A percentile compares a stretch with the other conserved stretches of the same genome.
Conservation (phyloP, 2,113 vertebrate genomes). For the Burhinus oedicnemus region DNA sequence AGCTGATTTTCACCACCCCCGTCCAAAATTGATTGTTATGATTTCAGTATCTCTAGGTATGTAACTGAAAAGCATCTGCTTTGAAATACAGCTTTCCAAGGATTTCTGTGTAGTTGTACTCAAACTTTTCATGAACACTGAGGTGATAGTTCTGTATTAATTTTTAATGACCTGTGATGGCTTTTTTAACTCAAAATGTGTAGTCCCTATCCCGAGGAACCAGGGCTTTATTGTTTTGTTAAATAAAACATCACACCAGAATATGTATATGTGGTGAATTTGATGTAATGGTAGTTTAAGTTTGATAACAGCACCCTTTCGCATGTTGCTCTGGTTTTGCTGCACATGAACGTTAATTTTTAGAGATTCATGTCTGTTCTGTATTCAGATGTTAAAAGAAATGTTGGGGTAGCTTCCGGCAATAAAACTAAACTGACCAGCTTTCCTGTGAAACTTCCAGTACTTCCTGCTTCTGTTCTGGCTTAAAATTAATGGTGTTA, state of each 20-base stretch:
- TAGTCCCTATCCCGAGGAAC: not conserved
- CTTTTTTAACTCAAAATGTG: not conserved
- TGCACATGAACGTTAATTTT: not conserved
- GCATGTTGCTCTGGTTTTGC: not conserved
- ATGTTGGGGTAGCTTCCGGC: not conserved
- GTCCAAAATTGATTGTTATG: not conserved
- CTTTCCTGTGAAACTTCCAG: constrained; percentile 42
- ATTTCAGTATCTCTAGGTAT: not conserved
- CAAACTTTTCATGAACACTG: not conserved
- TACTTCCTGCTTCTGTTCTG: constrained; percentile 49
- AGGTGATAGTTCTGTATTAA: not conserved
- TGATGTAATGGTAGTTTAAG: not conserved
- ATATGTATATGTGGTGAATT: not conserved
- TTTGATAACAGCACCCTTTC: not conserved
- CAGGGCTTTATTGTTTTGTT: not conserved
- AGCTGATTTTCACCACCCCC: not conserved
- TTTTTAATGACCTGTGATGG: not conserved
- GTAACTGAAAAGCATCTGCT: not conserved
- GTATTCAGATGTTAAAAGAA: not conserved
- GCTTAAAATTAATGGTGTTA: not conserved
- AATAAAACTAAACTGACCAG: not conserved
- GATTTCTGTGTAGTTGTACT: not conserved
- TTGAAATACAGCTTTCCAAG: not conserved
- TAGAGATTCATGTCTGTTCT: not conserved
- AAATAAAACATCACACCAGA: not conserved